Conservation (phyloP, 2,113 vertebrate species). For the Struthidea cinerea region DNA sequence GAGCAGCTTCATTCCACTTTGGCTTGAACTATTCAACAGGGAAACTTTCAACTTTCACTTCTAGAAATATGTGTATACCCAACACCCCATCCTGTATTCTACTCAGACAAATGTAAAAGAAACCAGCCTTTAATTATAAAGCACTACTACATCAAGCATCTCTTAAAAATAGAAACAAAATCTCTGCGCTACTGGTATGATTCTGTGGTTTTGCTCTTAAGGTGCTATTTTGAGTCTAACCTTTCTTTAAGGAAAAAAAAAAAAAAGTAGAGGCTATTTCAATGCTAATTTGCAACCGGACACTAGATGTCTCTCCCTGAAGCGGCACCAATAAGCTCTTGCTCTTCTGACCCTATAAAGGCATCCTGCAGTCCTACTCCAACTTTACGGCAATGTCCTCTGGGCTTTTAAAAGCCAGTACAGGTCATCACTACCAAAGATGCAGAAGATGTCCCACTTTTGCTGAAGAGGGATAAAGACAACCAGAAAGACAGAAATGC, state of each 20-base stretch:
- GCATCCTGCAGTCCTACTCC: background rate
- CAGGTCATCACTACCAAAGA: background rate
- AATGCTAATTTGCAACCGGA: background rate
- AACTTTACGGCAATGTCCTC: fast-evolving
- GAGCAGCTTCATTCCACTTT: background rate
- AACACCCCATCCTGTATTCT: background rate
- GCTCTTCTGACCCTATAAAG: background rate
- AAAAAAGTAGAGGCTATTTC: background rate
- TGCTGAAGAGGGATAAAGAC: background rate
- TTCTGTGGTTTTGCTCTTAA: background rate
- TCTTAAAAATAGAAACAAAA: background rate
- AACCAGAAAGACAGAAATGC: background rate
- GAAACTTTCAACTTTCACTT: background rate
- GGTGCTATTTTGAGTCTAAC: background rate
- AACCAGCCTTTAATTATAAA: background rate
- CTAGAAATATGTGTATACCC: background rate
- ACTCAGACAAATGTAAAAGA: background rate
- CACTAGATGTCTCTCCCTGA: background rate
- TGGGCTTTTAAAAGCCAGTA: background rate
- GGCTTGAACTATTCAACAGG: background rate
- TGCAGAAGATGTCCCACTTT: background rate
- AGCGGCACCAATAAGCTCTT: background rate
- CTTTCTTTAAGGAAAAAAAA: background rate
- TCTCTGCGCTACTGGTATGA: background rate
- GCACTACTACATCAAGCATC: background rate